Evolutionary conservation across 2,797 vertebrate genomes (phyloP).

Genomic region (Vultur gryphus): DNA sequence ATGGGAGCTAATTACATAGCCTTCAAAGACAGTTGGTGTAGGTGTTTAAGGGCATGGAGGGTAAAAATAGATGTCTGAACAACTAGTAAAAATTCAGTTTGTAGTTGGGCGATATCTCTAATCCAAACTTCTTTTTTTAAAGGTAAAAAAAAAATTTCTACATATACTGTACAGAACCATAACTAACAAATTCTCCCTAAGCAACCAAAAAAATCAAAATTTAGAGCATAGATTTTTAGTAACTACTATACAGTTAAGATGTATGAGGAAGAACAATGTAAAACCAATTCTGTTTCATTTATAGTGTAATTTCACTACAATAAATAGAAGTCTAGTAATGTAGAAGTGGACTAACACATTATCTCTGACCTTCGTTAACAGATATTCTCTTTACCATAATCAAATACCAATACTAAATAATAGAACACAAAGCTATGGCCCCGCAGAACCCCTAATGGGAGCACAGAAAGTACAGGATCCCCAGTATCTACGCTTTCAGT

Average conservation of each 20-base stretch:
- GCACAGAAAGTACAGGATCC: neutral
- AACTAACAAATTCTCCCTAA: neutral
- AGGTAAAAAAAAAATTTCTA: neutral
- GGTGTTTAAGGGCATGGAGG: conserved; percentile 6
- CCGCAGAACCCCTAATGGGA: neutral
- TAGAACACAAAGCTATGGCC: neutral
- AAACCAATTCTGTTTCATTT: neutral
- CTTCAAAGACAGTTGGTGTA: conserved; percentile 38
- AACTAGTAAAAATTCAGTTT: neutral
- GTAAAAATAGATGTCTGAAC: conserved; percentile 18
- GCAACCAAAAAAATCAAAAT: neutral
- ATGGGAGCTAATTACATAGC: conserved; percentile 40
- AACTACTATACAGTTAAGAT: neutral
- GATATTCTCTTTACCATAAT: neutral
- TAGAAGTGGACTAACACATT: neutral
- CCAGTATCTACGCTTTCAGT: neutral
- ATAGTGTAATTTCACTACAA: neutral
- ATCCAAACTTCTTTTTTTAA: neutral
- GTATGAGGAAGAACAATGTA: neutral
- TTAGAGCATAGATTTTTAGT: neutral
- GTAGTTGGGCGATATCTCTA: neutral
- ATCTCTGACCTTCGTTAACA: neutral
- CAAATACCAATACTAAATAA: neutral
- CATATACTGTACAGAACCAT: neutral
- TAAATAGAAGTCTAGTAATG: neutral